Conservation (phyloP, 2,888 invertebrate genomes). For the Dioctria linearis region DNA sequence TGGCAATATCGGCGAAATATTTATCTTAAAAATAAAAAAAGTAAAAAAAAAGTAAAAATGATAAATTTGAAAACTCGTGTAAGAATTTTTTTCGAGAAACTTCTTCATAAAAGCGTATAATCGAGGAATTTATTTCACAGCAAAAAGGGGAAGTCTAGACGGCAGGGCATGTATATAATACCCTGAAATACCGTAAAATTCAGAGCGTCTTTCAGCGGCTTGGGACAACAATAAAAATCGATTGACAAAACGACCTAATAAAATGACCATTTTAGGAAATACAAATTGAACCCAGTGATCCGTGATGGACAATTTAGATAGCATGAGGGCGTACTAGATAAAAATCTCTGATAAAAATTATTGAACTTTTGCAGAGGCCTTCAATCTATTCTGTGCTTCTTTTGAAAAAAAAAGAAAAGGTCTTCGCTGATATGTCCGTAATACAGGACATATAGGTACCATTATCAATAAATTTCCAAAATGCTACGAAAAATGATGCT, state of each 20-base stretch:
- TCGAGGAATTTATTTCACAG: neutral
- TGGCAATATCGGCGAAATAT: neutral
- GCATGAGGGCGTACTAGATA: constrained; percentile 50
- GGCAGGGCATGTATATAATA: constrained; percentile 21
- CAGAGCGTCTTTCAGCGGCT: constrained; percentile 15
- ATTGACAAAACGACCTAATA: constrained; percentile 58
- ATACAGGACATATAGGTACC: constrained; percentile 14
- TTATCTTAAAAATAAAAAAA: neutral
- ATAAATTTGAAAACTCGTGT: neutral
- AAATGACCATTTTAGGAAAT: constrained; percentile 59
- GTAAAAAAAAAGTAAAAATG: neutral
- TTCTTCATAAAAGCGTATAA: neutral
- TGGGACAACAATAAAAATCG: constrained; percentile 57
- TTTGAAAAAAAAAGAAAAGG: constrained; percentile 8
- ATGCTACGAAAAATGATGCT: constrained; percentile 39
- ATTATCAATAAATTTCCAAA: constrained; percentile 44
- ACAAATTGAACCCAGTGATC: constrained; percentile 59
- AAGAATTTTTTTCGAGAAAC: neutral
- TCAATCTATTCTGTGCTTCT: constrained; percentile 36
- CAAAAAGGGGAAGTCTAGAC: constrained; percentile 32
- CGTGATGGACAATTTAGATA: constrained; percentile 59
- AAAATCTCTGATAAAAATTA: constrained; percentile 53
- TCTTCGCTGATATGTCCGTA: constrained; percentile 5
- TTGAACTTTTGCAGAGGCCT: constrained; percentile 39
- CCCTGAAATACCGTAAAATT: constrained; percentile 41